phyloP scores from a whole-genome alignment of 2,797 vertebrate species.

The Bradypodion pumilum region DNA sequence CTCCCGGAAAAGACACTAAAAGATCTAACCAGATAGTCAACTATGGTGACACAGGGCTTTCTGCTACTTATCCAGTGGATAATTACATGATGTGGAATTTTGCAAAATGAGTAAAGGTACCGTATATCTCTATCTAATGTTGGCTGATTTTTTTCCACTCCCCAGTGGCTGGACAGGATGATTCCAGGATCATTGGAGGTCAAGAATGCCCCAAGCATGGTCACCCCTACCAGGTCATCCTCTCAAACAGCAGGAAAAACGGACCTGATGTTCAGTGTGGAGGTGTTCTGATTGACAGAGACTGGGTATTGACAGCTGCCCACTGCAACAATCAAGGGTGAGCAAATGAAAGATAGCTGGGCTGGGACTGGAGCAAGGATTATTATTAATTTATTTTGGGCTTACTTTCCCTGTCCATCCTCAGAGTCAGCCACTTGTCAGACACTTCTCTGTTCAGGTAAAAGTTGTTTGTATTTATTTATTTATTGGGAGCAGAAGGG shows the following conservation, averaged over 20 bases:
- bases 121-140: background rate
- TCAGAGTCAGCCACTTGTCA: no score
- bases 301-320: constrained; percentile 62
- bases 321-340: constrained; percentile 46
- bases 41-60: background rate
- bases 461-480: no score
- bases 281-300: constrained; percentile 47
- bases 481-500: no score
- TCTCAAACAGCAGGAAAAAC: background rate
- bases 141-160: background rate
- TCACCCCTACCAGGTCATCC: constrained; percentile 60
- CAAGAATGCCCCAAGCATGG: constrained; percentile 39
- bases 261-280: constrained; percentile 52
- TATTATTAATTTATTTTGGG: no score
- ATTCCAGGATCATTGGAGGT: constrained; percentile 61
- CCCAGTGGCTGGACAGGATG: constrained; percentile 2
- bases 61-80: background rate
- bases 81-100: background rate
- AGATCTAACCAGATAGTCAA: background rate
- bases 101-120: background rate
- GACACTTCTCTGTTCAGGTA: no score
- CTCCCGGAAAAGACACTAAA: no score
- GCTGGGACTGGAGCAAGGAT: background rate
- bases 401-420: no score
- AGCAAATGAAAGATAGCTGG: background rate